Evolutionary conservation across 2,888 invertebrate genomes (phyloP).

Genomic region (Yponomeuta evonymella): DNA sequence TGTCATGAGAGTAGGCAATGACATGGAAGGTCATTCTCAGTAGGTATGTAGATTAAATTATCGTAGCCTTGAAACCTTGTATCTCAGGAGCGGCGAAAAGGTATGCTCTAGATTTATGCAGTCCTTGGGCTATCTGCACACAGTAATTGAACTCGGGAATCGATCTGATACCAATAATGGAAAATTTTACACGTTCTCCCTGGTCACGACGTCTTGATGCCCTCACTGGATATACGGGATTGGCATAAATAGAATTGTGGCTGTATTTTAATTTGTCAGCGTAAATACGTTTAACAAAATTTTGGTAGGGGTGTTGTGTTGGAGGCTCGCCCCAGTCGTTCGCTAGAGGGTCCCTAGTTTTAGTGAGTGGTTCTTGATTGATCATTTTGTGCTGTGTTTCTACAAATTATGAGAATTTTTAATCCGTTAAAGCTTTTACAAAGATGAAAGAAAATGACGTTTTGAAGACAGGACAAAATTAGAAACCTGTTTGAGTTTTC

Average conservation of each 20-base stretch:
- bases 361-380: too few species aligned
- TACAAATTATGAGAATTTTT: too few species aligned
- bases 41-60: too few species aligned
- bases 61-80: conserved; percentile 35
- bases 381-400: too few species aligned
- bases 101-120: conserved; percentile 50
- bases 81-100: conserved; percentile 49
- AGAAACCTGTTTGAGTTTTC: too few species aligned
- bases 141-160: conserved; percentile 57
- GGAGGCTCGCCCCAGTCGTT: too few species aligned
- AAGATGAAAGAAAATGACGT: too few species aligned
- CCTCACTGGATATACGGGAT: conserved; percentile 41
- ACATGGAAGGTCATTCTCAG: too few species aligned
- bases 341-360: too few species aligned
- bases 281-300: conserved; percentile 6
- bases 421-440: too few species aligned
- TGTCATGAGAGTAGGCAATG: too few species aligned
- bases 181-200: conserved; percentile 39
- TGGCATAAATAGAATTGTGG: conserved; percentile 50
- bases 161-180: conserved; percentile 51
- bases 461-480: too few species aligned
- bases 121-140: conserved; percentile 42
- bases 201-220: conserved; percentile 22
- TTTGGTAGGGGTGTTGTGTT: not conserved
- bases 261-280: conserved; percentile 39